Base-by-base conservation (phyloP, 2,113 vertebrate genomes). In the Loxodonta africana region DNA sequence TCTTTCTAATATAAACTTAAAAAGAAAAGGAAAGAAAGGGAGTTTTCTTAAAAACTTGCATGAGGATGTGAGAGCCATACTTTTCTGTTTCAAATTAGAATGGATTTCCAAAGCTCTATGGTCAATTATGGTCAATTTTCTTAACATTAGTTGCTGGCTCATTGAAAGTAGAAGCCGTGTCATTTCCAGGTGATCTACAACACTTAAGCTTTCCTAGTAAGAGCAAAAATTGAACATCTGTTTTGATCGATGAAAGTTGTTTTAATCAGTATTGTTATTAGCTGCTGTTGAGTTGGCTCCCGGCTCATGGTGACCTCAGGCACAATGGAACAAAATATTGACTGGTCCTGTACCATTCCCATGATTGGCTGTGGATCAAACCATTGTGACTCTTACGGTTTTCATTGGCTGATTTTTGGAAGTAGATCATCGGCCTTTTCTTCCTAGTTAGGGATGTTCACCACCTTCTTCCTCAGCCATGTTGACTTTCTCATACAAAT, bases 21-120 rank as follows among this genome's bases (percentile, higher is more conserved):
- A 67, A 57, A 86, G 53, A 71, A 73, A 90, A 63, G 69, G 33
- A 71, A 33, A 44, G 20, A 57, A 88, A 88, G 51, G 53, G 30
- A 73, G 60, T 93, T 73, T 44, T 83, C 5, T 82, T 88, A 53
- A 86, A 87, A 93, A 85, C 1, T 20, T 51, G 8, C 33, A 33
- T 57, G 18, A 53, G 73, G 37, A 84, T 71, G 11, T 51, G 51
- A 48, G 41, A 82, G 41, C 93, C 18, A 51, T 37, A 67, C 33
- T 51, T 85, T 91, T 46, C 20, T 67, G 21, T 88, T 91, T 90
- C 76, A 63, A 17, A 77, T 48, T 67, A 88, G 44, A 88, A 82
- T 85, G 60, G 37, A 60, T 73, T 89, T 53, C 85, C 26, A n/a
- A 73, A 51, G 25, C 2, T 88, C 6, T 3, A 2, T 28, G 48